Conservation (phyloP, 1,140 invertebrate species). For the Berghia stephanieae region DNA sequence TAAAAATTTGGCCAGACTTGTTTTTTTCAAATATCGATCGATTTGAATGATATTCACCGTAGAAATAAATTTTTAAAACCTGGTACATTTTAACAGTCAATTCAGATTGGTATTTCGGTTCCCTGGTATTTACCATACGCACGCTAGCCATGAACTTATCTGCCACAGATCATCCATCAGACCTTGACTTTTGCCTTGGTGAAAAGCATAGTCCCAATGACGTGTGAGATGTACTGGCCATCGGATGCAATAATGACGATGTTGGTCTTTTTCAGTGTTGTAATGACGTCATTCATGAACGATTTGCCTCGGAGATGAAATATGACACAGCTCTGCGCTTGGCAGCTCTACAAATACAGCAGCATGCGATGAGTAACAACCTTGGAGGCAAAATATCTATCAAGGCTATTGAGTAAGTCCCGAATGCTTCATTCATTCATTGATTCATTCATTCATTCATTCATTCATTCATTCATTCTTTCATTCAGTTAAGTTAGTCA, state of each 20-base stretch:
- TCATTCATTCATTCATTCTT: no score
- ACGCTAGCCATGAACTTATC: no score
- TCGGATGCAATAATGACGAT: not conserved
- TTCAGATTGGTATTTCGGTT: no score
- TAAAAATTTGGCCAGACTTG: no score
- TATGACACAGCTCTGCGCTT: conserved; percentile 85
- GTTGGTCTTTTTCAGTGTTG: conserved; percentile 76
- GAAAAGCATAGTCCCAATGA: not conserved
- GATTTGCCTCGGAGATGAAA: conserved; percentile 88
- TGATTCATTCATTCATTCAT: conserved; percentile 17
- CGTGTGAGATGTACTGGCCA: not conserved
- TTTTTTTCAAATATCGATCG: no score
- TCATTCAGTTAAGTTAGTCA: no score
- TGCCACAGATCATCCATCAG: no score
- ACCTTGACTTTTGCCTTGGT: not conserved
- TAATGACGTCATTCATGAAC: conserved; percentile 90
- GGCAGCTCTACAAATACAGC: conserved; percentile 89
- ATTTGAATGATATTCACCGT: no score
- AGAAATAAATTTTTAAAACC: no score
- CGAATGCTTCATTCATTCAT: no score
- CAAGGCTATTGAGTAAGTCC: conserved; percentile 86
- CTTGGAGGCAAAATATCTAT: conserved; percentile 82
- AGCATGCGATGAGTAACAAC: conserved; percentile 84
- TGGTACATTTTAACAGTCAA: no score
- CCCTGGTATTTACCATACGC: no score